phyloP scores from a whole-genome alignment of 2,113 vertebrate species.

The Saccopteryx leptura region DNA sequence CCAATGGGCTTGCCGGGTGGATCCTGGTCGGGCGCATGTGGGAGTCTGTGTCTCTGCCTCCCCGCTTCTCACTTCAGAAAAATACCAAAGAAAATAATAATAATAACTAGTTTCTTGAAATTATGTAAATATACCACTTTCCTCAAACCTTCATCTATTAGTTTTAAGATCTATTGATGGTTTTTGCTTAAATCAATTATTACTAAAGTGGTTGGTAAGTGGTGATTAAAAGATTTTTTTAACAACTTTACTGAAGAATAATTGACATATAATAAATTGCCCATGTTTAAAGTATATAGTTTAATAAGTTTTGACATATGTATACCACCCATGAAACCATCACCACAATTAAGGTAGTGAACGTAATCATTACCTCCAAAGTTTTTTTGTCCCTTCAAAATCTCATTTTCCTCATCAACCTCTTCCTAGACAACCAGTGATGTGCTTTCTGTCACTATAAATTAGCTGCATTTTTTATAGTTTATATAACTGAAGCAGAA shows the following conservation, averaged over 20 bases:
- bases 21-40: no score
- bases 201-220: not conserved
- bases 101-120: no score
- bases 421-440: not conserved
- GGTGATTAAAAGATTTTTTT: not conserved
- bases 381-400: not conserved
- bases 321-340: not conserved
- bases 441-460: not conserved
- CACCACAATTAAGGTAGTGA: not conserved
- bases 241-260: constrained; percentile 10
- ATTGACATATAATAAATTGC: not conserved
- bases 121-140: not conserved
- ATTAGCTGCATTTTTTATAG: constrained; percentile 11
- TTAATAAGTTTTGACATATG: not conserved
- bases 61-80: no score
- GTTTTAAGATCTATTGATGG: constrained; percentile 1
- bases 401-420: not conserved
- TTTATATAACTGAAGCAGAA: not conserved
- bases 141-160: constrained; percentile 23
- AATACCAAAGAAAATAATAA: no score
- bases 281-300: not conserved
- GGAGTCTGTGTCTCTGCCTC: no score
- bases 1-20: no score
- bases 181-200: not conserved
- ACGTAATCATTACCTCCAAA: not conserved